These are phyloP conservation scores for Orthonevra nobilis DNA, from an alignment of 2,888 invertebrate genomes.

Conservation along the genomic window DNA sequence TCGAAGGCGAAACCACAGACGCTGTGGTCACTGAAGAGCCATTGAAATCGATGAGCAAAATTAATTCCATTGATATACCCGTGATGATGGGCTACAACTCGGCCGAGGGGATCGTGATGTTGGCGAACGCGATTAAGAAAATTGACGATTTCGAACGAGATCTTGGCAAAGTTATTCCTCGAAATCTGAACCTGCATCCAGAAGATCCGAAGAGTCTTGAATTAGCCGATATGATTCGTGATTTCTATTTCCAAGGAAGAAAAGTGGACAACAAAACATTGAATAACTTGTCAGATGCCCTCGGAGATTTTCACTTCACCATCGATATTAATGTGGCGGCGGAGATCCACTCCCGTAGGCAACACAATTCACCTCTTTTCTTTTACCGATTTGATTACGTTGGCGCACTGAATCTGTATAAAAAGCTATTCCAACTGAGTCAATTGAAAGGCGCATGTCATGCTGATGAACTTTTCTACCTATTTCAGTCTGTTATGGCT, in stretches of 20 bases:
- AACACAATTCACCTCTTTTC: constrained; percentile 79
- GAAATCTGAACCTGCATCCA: constrained; percentile 35
- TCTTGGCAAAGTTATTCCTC: constrained; percentile 65
- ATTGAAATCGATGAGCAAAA: constrained; percentile 78
- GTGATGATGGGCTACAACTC: constrained; percentile 81
- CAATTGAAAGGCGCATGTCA: constrained; percentile 81
- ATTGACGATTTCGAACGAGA: constrained; percentile 58
- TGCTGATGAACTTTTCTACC: constrained; percentile 82
- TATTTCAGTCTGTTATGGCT: constrained; percentile 78
- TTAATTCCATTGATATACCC: constrained; percentile 80
- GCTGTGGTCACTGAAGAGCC: constrained; percentile 73
- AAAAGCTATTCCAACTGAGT: constrained; percentile 75
- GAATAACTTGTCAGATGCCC: constrained; percentile 79
- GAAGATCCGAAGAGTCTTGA: constrained; percentile 35
- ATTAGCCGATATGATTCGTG: constrained; percentile 53
- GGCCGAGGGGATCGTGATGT: constrained; percentile 80
- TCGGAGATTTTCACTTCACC: constrained; percentile 78
- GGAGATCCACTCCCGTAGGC: constrained; percentile 62
- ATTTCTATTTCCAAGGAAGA: constrained; percentile 79
- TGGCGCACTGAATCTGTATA: constrained; percentile 81
- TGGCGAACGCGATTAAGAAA: constrained; percentile 19
- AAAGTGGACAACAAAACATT: constrained; percentile 78
- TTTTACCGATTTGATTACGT: constrained; percentile 82
- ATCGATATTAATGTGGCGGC: constrained; percentile 39
- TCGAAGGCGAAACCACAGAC: constrained; percentile 55